Evolutionary conservation across 2,797 vertebrate species (phyloP), one percentile per base, ranked within the genome.

Genomic region (Xiphophorus birchmanni): DNA sequence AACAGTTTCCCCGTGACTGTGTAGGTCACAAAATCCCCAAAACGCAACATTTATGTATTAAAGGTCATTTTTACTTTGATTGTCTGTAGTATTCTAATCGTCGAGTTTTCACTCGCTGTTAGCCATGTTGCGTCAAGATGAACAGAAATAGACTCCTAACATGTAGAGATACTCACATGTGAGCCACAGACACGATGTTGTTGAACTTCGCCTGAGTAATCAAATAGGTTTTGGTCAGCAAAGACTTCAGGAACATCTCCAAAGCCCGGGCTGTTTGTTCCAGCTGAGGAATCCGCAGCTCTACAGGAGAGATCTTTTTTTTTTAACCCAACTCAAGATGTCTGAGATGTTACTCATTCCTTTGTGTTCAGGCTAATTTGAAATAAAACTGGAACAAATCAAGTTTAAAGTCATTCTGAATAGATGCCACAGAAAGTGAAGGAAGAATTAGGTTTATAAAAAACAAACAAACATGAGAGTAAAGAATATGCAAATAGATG

Each of bases 171-270:
- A 93, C 95, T 95, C 42, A 96, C 96, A 96, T 93, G 82, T 96
- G 96, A 82, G 89, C 90, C 21, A 95, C 80, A 7, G 95, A 95
- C 74, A 96, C 50, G 15, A 94, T 87, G 42, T 81, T 78, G 90
- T 94, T 94, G 84, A 83, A 87, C 80, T 95, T 95, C 0, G 95
- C 94, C 90, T 95, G 90, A 63, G 94, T 95, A 54, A 96, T 90
- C 83, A 91, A 77, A 17, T 91, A 93, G 83, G 94, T 93, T 89
- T 95, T 93, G 40, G 86, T 94, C 84, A 96, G 88, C 75, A 96
- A 88, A 73, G 91, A 94, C 80, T 89, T 94, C 44, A 96, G 87
- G 90, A 96, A 96, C 84, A 96, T 94, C 86, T 96, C 96, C 86
- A 96, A 65, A 9, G 91, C 95, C 74, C 92, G 94, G 29, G 96